Base-by-base conservation (phyloP, 2,888 invertebrate genomes). In the Morinoia aosen region DNA sequence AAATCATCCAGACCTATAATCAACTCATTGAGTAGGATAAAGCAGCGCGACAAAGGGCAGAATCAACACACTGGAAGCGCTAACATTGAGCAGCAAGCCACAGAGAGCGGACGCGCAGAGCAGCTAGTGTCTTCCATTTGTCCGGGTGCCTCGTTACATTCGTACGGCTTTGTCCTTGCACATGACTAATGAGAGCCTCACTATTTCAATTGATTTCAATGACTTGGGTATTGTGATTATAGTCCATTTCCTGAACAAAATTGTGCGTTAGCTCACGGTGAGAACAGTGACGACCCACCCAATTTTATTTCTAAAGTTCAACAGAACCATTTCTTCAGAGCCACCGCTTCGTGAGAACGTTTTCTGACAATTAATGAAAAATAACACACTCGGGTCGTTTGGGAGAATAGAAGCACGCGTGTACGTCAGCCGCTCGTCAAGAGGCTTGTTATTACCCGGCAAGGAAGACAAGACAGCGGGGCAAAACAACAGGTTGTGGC, bases 381-480 rank as follows among this genome's bases (percentile, higher is more conserved):
- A 76, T 76, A 33, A 25, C 19, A 33, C 76, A 33, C 76, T 76
- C 25, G 76, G 76, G 25, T 33, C 76, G 48, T 76, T 16, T 76
- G 25, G 25, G 76, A 14, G 76, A 76, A 76, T 76, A 33, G 76
- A 16, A 76, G 25, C 76, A 76, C 76, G 33, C 76, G 33, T 33
- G 19, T 40, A 93, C 93, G 93, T 93, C 93, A 57, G 56, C 16
- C 33, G 33, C 48, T 91, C 93, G 93, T 93, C 57, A 93, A 93
- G 93, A 93, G 58, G 93, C 93, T 93, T 57, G 93, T 93, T 93
- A 93, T 93, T 93, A 93, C 25, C 93, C 5, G 33, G 93, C 48
- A 4, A 91, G 19, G 56, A 19, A 19, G 91, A 40, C 48, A 93
- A 57, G 57, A 93, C 93, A 93, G 93, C 12, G 90, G 90, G 7